These are phyloP conservation scores for Gambusia yucatana DNA, from an alignment of 2,797 vertebrate genomes.

Conservation along the genomic window DNA sequence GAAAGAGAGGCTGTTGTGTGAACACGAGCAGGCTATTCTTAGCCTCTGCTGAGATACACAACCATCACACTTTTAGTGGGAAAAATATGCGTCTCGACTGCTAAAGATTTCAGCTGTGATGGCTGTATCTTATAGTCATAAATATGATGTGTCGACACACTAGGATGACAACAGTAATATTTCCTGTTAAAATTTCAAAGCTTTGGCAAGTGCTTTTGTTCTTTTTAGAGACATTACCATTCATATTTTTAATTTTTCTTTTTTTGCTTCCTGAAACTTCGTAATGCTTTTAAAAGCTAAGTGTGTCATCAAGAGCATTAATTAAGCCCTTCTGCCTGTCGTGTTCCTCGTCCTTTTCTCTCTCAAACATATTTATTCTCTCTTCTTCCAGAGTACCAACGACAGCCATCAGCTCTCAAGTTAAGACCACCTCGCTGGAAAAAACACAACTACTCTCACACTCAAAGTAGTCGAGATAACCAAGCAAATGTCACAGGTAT, in stretches of 20 bases:
- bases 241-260: neutral
- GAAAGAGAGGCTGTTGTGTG: slow-evolving; percentile 72
- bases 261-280: neutral
- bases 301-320: slow-evolving; percentile 60
- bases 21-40: slow-evolving; percentile 67
- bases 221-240: neutral
- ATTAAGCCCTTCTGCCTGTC: slow-evolving; percentile 50
- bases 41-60: slow-evolving; percentile 46
- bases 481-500: slow-evolving; percentile 94
- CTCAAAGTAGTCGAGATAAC: slow-evolving; percentile 83
- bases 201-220: neutral
- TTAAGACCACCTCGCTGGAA: slow-evolving; percentile 81
- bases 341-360: slow-evolving; percentile 28
- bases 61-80: slow-evolving; percentile 37
- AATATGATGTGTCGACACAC: slow-evolving; percentile 16
- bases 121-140: neutral
- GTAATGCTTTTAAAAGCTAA: slow-evolving; percentile 35
- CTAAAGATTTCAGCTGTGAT: slow-evolving; percentile 15
- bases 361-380: slow-evolving; percentile 18
- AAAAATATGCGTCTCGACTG: slow-evolving; percentile 22
- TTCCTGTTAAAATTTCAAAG: neutral
- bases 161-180: slow-evolving; percentile 7
- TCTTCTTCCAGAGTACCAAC: slow-evolving; percentile 81
- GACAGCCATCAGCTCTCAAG: slow-evolving; percentile 83
- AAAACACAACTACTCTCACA: slow-evolving; percentile 82